Conservation (phyloP, 2,113 vertebrate genomes). For the Thunnus thynnus region DNA sequence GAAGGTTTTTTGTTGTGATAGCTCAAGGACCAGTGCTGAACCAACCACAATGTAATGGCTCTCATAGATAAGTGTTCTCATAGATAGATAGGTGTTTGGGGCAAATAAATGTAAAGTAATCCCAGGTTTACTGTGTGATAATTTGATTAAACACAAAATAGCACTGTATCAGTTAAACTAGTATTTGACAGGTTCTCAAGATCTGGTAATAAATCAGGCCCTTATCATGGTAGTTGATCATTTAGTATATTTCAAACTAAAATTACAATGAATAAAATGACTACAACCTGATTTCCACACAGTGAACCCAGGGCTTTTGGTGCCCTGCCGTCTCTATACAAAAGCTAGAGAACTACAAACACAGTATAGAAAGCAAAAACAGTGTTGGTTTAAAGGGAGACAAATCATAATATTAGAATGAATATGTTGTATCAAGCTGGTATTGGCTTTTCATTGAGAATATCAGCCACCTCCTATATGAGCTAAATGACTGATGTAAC, state of each 20-base stretch:
- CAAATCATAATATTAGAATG: background rate
- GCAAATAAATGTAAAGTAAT: background rate
- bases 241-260: background rate
- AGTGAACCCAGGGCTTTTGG: background rate
- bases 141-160: background rate
- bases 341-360: background rate
- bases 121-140: background rate
- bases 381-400: background rate
- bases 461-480: background rate
- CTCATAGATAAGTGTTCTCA: background rate
- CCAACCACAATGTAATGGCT: background rate
- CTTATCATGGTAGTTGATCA: background rate
- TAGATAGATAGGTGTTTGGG: background rate
- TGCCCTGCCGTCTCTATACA: background rate
- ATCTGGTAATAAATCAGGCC: background rate
- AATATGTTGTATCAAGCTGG: background rate
- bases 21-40: background rate
- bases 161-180: too few relatives aligned
- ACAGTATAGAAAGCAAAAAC: background rate
- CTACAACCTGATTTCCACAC: background rate
- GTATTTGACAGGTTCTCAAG: background rate
- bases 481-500: background rate
- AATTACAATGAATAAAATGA: background rate
- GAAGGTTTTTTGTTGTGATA: too few relatives aligned
- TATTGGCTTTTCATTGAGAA: background rate